Evolutionary conservation across 1,140 invertebrate species (phyloP).

Genomic region (Pseudomyrmex dendroicus): DNA sequence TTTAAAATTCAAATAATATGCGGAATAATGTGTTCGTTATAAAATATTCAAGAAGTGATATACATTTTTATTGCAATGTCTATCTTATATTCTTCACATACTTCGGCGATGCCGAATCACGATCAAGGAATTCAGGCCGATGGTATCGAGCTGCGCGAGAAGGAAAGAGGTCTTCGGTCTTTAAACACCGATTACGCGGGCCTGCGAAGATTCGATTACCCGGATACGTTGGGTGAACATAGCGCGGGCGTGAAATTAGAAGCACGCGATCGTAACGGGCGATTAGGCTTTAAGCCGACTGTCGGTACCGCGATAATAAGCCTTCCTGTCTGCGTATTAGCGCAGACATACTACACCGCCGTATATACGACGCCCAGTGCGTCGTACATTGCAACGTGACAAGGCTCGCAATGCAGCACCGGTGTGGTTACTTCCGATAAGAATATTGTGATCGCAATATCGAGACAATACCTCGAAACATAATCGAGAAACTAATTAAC

Average conservation of each 20-base stretch:
- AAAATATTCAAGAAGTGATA: neutral
- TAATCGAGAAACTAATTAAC: slow-evolving; percentile 16
- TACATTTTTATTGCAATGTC: neutral
- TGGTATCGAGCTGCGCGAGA: slow-evolving; percentile 32
- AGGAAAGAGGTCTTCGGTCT: slow-evolving; percentile 57
- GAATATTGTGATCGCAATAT: neutral
- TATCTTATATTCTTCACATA: slow-evolving; percentile 2
- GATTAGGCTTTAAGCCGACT: slow-evolving; percentile 77
- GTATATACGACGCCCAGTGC: slow-evolving; percentile 27
- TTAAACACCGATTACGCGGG: slow-evolving; percentile 69
- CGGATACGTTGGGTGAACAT: slow-evolving; percentile 61
- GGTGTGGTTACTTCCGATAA: neutral
- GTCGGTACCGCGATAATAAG: slow-evolving; percentile 72
- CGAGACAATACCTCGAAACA: neutral
- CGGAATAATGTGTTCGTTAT: no score
- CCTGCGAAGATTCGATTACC: slow-evolving; percentile 72
- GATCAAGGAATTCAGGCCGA: slow-evolving; percentile 65
- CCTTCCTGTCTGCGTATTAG: slow-evolving; percentile 63
- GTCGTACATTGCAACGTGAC: slow-evolving; percentile 10
- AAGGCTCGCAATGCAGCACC: neutral
- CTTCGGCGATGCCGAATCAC: slow-evolving; percentile 26
- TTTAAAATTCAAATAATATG: no score
- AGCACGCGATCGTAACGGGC: slow-evolving; percentile 77
- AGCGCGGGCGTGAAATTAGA: slow-evolving; percentile 78
- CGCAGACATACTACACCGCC: neutral